phyloP scores from a whole-genome alignment of 35 echinoderm and acorn worm species.

The Ptychodera flava region DNA sequence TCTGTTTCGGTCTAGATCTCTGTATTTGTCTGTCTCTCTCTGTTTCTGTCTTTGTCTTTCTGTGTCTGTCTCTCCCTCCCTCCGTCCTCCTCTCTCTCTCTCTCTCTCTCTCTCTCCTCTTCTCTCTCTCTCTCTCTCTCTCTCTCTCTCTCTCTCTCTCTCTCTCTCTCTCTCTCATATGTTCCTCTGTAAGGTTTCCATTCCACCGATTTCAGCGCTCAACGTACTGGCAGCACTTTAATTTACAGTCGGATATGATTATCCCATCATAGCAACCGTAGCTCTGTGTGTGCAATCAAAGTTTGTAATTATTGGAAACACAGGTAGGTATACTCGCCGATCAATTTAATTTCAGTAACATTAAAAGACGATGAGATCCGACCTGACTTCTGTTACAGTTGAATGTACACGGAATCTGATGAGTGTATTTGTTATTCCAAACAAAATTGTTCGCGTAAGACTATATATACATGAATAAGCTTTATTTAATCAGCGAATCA shows the following conservation, averaged over 20 bases:
- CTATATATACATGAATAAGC: too few species aligned
- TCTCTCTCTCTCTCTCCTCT: not conserved
- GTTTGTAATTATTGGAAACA: not conserved
- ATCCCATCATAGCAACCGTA: not conserved
- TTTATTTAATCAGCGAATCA: too few species aligned
- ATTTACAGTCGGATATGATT: not conserved
- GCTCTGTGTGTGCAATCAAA: not conserved
- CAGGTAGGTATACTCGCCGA: too few species aligned
- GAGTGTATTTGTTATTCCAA: too few species aligned
- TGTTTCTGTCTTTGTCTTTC: not conserved
- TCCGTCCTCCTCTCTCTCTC: not conserved
- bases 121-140: not conserved
- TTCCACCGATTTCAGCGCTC: not conserved
- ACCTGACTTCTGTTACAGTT: too few species aligned
- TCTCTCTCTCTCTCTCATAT: not conserved
- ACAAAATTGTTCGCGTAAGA: too few species aligned
- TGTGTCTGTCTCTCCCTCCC: not conserved
- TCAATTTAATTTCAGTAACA: too few species aligned
- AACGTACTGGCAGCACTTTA: not conserved
- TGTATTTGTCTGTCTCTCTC: not conserved
- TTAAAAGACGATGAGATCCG: too few species aligned
- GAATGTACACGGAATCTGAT: too few species aligned
- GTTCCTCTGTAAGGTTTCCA: not conserved
- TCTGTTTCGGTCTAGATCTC: not conserved
- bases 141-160: not conserved